These are phyloP conservation scores for Bradysia coprophila DNA, from an alignment of 1,140 invertebrate genomes.

Conservation along the genomic window DNA sequence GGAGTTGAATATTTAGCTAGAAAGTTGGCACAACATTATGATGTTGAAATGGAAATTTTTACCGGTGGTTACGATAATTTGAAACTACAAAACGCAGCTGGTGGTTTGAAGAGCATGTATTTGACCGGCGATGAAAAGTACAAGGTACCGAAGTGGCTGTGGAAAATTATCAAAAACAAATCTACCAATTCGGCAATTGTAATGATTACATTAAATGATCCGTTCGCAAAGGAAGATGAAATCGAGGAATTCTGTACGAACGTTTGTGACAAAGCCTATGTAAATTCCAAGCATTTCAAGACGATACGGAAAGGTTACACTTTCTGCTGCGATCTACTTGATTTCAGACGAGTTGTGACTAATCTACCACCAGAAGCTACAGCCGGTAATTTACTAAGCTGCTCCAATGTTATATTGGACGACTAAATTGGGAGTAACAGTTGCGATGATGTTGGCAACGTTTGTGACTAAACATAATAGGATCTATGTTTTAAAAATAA, in stretches of 20 bases:
- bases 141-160: constrained; percentile 26
- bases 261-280: constrained; percentile 18
- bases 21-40: constrained; percentile 9
- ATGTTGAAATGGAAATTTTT: constrained; percentile 16
- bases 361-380: background rate
- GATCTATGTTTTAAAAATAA: no score
- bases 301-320: constrained; percentile 17
- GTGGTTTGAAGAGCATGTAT: constrained; percentile 15
- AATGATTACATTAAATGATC: constrained; percentile 29
- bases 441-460: no score
- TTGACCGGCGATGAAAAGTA: constrained; percentile 15
- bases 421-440: background rate
- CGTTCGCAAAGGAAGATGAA: constrained; percentile 9
- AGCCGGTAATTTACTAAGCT: background rate
- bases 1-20: constrained; percentile 22
- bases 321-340: constrained; percentile 20
- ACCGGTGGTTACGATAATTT: constrained; percentile 24
- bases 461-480: no score
- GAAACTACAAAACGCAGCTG: constrained; percentile 11
- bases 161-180: constrained; percentile 25
- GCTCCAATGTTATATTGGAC: background rate
- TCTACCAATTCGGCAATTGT: constrained; percentile 20
- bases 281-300: constrained; percentile 12
- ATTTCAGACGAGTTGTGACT: constrained; percentile 8
- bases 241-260: constrained; percentile 16